A percentile compares a stretch with the other conserved stretches of the same genome.
Evolutionary conservation across 2,113 vertebrate genomes (phyloP).

Genomic region (Pachypanchax playfairii): DNA sequence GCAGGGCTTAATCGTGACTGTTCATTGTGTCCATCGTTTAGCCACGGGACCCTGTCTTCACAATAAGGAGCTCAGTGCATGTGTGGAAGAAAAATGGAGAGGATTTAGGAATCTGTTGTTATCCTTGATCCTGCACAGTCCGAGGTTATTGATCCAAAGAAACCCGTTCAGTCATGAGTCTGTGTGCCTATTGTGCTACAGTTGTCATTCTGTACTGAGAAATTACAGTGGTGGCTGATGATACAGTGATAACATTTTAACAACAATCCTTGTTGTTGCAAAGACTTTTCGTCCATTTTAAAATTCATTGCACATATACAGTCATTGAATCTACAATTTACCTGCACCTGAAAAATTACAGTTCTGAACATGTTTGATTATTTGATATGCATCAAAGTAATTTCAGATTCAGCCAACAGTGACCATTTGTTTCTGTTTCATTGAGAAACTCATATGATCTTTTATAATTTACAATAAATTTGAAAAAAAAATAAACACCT

Average conservation of each 20-base stretch:
- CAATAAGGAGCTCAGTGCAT: constrained; percentile 30
- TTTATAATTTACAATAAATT: background rate
- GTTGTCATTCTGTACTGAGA: no score
- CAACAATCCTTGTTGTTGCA: background rate
- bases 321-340: constrained; percentile 2
- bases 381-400: background rate
- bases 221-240: no score
- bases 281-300: background rate
- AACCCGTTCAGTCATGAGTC: constrained; percentile 65
- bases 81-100: constrained; percentile 38
- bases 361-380: no score
- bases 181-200: background rate
- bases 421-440: background rate
- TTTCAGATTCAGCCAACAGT: background rate
- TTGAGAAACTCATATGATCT: background rate
- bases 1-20: constrained; percentile 55
- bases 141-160: constrained; percentile 66
- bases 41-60: constrained; percentile 34
- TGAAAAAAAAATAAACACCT: background rate
- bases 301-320: background rate
- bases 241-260: background rate
- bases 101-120: constrained; percentile 60
- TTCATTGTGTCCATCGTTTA: constrained; percentile 46
- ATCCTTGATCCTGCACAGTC: constrained; percentile 64
- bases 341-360: background rate